Conservation (phyloP, 1,140 invertebrate species). For the Drosophila sulfurigaster region DNA sequence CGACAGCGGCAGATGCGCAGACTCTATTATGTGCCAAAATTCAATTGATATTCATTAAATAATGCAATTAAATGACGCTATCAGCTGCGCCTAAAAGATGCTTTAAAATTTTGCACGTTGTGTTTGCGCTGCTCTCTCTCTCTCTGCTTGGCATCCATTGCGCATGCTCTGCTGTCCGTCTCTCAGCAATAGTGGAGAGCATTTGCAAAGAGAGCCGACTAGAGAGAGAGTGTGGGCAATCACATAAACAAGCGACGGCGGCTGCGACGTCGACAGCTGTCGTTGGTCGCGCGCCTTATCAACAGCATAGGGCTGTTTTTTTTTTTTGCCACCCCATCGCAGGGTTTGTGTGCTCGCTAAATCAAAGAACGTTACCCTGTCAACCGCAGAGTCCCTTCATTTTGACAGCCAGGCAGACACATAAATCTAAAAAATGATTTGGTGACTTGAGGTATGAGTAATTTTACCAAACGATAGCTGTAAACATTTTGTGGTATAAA, state of each 20-base stretch:
- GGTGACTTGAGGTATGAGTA: too few species aligned
- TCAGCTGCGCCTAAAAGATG: constrained; percentile 44
- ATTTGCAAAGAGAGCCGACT: not conserved
- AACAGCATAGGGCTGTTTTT: constrained; percentile 55
- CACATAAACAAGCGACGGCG: constrained; percentile 45
- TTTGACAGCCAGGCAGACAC: not conserved
- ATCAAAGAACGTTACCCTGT: not conserved
- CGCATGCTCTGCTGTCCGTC: constrained; percentile 44
- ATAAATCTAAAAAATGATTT: not conserved
- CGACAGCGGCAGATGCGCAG: not conserved
- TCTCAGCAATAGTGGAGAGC: not conserved
- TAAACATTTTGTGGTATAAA: too few species aligned
- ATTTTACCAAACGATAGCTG: too few species aligned
- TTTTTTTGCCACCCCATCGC: constrained; percentile 61
- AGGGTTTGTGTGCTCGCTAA: constrained; percentile 54
- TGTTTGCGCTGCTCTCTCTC: not conserved
- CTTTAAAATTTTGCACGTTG: constrained; percentile 12
- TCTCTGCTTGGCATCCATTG: constrained; percentile 25
- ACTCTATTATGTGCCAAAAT: not conserved
- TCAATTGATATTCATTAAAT: constrained; percentile 8
- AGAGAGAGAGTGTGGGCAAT: constrained; percentile 8
- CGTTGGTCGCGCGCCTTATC: constrained; percentile 48
- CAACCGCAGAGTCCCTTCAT: not conserved
- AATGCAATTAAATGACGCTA: not conserved
- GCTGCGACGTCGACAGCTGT: constrained; percentile 48